Conservation (phyloP, 2,888 invertebrate genomes). For the Pseudococcus jackbeardsleyi region DNA sequence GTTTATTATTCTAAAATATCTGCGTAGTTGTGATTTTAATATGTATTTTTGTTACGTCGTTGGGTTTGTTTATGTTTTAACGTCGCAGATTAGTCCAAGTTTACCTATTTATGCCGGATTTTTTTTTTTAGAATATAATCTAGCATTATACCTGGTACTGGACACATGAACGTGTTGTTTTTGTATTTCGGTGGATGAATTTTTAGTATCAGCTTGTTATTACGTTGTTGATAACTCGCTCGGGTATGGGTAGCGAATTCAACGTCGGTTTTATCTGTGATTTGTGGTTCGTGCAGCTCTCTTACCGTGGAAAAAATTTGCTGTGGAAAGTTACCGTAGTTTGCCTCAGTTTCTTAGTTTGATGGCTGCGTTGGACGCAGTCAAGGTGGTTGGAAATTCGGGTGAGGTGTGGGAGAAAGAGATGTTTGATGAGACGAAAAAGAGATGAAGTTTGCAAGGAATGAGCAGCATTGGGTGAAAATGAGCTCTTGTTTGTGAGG, state of each 20-base stretch:
- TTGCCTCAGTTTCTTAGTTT: not conserved
- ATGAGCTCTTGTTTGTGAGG: too few relatives aligned
- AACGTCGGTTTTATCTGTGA: conserved; percentile 17
- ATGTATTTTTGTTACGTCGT: not conserved
- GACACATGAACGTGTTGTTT: not conserved
- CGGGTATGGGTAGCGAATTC: not conserved
- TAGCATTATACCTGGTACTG: not conserved
- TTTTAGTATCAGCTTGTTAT: conserved; percentile 30
- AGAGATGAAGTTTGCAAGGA: too few relatives aligned
- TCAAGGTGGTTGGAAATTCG: too few relatives aligned
- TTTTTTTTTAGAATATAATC: not conserved
- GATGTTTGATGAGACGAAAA: too few relatives aligned
- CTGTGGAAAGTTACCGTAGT: conserved; percentile 11
- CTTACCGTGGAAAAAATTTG: conserved; percentile 25
- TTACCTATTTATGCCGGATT: not conserved
- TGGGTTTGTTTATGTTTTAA: not conserved
- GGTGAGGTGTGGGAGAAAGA: too few relatives aligned
- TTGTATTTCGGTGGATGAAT: not conserved
- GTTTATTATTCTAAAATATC: not conserved
- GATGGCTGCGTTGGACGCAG: not conserved
- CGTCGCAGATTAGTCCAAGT: conserved; percentile 2
- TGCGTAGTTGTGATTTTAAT: not conserved
- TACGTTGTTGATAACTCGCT: conserved; percentile 10
- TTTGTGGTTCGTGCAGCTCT: not conserved
- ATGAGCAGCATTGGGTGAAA: too few relatives aligned